Evolutionary conservation across 2,888 invertebrate genomes (phyloP).

Genomic region (Apodemia duryi): DNA sequence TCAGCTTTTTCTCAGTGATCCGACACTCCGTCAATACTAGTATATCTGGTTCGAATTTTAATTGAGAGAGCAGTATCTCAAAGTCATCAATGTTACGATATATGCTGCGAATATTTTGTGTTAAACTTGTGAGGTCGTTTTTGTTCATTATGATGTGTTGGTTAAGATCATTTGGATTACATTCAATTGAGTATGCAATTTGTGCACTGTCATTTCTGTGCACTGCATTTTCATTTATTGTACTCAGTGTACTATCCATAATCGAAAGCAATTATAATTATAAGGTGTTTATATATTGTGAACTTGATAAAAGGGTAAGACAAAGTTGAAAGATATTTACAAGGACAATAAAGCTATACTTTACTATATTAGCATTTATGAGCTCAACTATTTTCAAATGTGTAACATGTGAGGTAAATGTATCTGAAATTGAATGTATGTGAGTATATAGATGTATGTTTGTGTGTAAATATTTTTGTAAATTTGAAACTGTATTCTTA

Average conservation of each 20-base stretch:
- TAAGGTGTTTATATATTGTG: neutral
- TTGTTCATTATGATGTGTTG: neutral
- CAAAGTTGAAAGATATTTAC: neutral
- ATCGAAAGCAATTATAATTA: no score
- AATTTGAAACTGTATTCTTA: no score
- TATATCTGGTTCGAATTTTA: neutral
- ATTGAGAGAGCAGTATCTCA: neutral
- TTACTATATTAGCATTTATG: neutral
- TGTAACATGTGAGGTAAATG: neutral
- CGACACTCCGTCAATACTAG: neutral
- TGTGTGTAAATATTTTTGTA: neutral
- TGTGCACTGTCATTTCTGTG: neutral
- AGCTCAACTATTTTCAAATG: neutral
- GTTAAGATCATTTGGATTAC: neutral
- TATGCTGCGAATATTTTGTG: neutral
- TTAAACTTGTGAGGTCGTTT: neutral
- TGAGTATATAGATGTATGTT: neutral
- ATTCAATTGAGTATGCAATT: neutral
- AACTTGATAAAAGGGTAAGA: neutral
- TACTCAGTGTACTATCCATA: neutral
- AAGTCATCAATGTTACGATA: neutral
- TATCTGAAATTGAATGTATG: no score
- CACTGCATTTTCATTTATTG: neutral
- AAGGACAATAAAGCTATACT: neutral
- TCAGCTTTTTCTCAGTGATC: neutral